phyloP scores from a whole-genome alignment of 2,888 invertebrate species.

The Leucozona laternaria region DNA sequence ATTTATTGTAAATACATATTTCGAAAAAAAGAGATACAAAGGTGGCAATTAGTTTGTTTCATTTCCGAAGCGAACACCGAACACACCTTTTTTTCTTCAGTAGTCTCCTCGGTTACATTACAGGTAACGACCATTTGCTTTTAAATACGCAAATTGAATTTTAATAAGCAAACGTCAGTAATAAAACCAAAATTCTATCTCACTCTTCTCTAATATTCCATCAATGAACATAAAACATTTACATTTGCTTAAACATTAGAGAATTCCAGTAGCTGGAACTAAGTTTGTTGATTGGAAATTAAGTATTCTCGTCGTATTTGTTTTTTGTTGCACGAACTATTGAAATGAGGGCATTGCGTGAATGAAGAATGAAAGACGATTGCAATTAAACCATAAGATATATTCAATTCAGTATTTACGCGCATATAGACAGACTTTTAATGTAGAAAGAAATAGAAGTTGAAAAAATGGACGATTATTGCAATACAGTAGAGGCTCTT shows the following conservation, averaged over 20 bases:
- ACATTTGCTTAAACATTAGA: not conserved
- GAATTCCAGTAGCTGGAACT: slow-evolving; percentile 7
- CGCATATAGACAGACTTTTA: slow-evolving; percentile 32
- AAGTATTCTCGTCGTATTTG: slow-evolving; percentile 3
- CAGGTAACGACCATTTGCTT: slow-evolving; percentile 58
- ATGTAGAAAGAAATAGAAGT: not conserved
- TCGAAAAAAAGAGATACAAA: not conserved
- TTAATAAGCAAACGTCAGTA: slow-evolving; percentile 47
- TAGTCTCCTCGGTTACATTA: not conserved
- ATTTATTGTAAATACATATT: not conserved
- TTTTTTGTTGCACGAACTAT: not conserved
- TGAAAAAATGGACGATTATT: not conserved
- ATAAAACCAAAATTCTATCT: not conserved
- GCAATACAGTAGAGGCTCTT: not conserved
- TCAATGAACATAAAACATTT: not conserved
- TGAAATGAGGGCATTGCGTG: slow-evolving; percentile 8
- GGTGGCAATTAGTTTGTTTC: not conserved
- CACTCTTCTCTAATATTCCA: not conserved
- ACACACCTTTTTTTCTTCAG: slow-evolving; percentile 20
- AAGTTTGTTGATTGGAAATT: slow-evolving; percentile 26
- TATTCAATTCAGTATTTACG: not conserved
- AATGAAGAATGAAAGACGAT: slow-evolving; percentile 28
- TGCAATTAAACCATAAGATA: slow-evolving; percentile 32
- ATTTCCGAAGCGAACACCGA: slow-evolving; percentile 12
- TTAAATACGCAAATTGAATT: slow-evolving; percentile 41